A percentile compares a stretch with the other conserved stretches of the same genome.
Evolutionary conservation across 2,888 invertebrate genomes (phyloP).

Genomic region (Dryococelus australis): DNA sequence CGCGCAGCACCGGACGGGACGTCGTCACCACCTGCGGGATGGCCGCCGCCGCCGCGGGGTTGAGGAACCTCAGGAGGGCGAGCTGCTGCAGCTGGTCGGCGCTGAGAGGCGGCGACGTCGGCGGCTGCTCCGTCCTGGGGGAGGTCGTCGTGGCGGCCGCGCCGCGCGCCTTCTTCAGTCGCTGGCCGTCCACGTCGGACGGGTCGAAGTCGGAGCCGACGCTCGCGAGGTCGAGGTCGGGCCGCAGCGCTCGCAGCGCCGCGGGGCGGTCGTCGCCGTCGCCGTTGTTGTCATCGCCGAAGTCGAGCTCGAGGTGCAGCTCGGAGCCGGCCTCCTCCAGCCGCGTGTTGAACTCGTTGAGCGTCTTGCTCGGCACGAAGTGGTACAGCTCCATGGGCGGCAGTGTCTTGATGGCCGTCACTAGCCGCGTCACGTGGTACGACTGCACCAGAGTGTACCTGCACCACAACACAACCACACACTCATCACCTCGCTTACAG

Average conservation of each 20-base stretch:
- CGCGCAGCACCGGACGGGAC: slow-evolving; percentile 71
- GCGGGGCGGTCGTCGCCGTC: slow-evolving; percentile 59
- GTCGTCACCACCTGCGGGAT: slow-evolving; percentile 78
- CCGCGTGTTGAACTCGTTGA: slow-evolving; percentile 88
- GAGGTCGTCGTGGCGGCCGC: not conserved
- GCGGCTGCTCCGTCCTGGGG: slow-evolving; percentile 30
- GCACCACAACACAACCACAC: not conserved
- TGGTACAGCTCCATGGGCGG: slow-evolving; percentile 88
- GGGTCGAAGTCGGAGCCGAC: slow-evolving; percentile 77
- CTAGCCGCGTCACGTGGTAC: slow-evolving; percentile 84
- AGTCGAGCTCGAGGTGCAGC: slow-evolving; percentile 83
- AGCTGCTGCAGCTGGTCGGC: slow-evolving; percentile 77
- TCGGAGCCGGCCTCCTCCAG: slow-evolving; percentile 90
- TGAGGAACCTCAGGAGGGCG: slow-evolving; percentile 74
- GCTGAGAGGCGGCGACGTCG: slow-evolving; percentile 56
- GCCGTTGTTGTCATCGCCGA: slow-evolving; percentile 78
- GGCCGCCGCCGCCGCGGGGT: slow-evolving; percentile 73
- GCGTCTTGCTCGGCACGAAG: slow-evolving; percentile 83
- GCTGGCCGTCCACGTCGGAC: slow-evolving; percentile 71
- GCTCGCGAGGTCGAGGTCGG: slow-evolving; percentile 74
- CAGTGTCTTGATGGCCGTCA: slow-evolving; percentile 89
- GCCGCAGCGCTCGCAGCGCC: slow-evolving; percentile 64
- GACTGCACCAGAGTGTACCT: slow-evolving; percentile 85
- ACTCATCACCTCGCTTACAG: not conserved
- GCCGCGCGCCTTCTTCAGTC: slow-evolving; percentile 56